Base-by-base conservation (phyloP, 23 tunicate species). In the Styela plicata region DNA sequence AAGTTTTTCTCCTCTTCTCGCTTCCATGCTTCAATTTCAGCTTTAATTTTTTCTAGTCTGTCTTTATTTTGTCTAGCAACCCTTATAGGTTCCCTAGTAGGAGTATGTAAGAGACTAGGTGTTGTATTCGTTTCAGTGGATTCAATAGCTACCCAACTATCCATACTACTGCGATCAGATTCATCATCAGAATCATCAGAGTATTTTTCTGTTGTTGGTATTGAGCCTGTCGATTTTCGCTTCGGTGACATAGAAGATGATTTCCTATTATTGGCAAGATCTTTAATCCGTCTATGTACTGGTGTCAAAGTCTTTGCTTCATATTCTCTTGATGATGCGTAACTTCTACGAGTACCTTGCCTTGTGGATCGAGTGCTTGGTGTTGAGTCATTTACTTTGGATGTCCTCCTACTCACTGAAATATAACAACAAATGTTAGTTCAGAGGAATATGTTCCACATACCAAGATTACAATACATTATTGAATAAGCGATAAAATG, bases 51-150 rank as follows among this genome's bases (percentile, higher is more conserved):
- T 34, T 30, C 36, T 3, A 71, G 35, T 21, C 77, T 33, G 57
- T 44, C 57, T 5, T 44, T 44, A 5, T 13, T 13, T 7, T 13
- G 57, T 44, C 57, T 13, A 5, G 57, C 7, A 44, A 5, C 13
- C 13, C 57, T 44, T 44, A 13, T 44, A 32, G 37, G 3, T 3
- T 71, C 34, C 3, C 36, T 17, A 31, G 77, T 2, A 18, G 32
- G 24, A 31, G 36, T 2, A 31, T 32, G 32, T 3, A 20, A 3
- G 36, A 71, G 34, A 17, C 77, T 71, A 3, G 77, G 77, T 2
- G 77, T 71, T 28, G 77, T 71, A 34, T 71, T 71, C 17, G 77
- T 71, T 71, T 71, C 77, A 36, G 35, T 71, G 5, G 77, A 71
- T 30, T 71, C 77, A 34, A 71, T 71, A 21, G 32, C 77, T 34